Evolutionary conservation across 2,113 vertebrate species (phyloP).

Genomic region (Grus americana): DNA sequence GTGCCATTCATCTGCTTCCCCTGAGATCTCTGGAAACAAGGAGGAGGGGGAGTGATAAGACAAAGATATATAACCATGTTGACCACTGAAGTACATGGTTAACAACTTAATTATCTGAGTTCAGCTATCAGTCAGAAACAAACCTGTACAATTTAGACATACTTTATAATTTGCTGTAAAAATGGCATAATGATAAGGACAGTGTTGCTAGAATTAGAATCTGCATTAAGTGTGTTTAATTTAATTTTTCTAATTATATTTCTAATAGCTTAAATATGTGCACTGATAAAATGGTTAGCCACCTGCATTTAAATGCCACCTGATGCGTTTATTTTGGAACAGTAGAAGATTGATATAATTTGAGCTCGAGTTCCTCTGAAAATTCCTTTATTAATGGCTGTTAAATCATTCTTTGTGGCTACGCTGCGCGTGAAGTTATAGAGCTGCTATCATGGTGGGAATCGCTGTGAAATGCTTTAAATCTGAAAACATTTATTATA

Average conservation of each 20-base stretch:
- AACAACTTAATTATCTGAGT: conserved; percentile 82
- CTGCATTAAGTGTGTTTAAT: conserved; percentile 75
- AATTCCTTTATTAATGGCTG: conserved; percentile 63
- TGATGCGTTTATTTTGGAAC: conserved; percentile 81
- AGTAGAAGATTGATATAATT: conserved; percentile 74
- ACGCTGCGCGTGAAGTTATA: neutral
- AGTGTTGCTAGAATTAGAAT: conserved; percentile 62
- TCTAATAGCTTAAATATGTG: conserved; percentile 78
- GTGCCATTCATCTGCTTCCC: conserved; percentile 77
- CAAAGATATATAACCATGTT: conserved; percentile 75
- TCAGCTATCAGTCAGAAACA: conserved; percentile 76
- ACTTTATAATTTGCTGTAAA: conserved; percentile 70
- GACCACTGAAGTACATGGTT: conserved; percentile 79
- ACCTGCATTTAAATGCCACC: conserved; percentile 80
- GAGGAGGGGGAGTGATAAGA: conserved; percentile 69
- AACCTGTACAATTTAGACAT: conserved; percentile 62
- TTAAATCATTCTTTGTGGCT: conserved; percentile 66
- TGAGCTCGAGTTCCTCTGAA: conserved; percentile 68
- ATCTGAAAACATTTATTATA: neutral
- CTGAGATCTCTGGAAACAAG: conserved; percentile 71
- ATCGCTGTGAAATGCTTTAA: neutral
- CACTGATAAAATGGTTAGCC: conserved; percentile 77
- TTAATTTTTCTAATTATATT: conserved; percentile 84
- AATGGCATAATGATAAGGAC: conserved; percentile 73
- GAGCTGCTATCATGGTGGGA: neutral